phyloP scores from a whole-genome alignment of 2,113 vertebrate genomes.

The Nycticebus coucang region DNA sequence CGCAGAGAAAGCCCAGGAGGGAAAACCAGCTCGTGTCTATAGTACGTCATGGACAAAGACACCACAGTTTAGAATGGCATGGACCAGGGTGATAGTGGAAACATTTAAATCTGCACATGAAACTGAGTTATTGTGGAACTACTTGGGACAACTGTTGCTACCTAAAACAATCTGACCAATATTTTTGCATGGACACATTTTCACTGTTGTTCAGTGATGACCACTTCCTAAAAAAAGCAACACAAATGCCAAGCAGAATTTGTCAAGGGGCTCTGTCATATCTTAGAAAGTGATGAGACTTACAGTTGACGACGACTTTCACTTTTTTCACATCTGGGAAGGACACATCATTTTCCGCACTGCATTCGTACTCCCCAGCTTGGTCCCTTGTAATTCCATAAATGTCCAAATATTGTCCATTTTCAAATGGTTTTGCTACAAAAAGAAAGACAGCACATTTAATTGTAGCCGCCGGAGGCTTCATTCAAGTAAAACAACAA shows the following conservation, averaged over 20 bases:
- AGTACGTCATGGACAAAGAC: background rate
- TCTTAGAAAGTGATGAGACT: constrained; percentile 81
- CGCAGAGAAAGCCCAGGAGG: background rate
- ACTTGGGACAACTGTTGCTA: accelerated
- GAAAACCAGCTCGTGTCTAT: background rate
- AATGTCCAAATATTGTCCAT: constrained; percentile 97
- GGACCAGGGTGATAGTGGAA: accelerated
- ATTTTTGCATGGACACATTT: background rate
- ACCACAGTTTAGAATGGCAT: background rate
- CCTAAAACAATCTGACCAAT: background rate
- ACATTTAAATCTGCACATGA: accelerated
- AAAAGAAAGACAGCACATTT: constrained; percentile 42
- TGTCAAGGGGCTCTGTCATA: background rate
- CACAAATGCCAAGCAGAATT: background rate
- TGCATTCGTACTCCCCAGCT: constrained; percentile 97
- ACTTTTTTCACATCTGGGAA: constrained; percentile 96
- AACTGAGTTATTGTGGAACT: background rate
- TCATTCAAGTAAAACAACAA: constrained; percentile 21
- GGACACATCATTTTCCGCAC: constrained; percentile 95
- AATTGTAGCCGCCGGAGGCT: background rate
- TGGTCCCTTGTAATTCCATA: constrained; percentile 96
- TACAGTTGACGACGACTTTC: constrained; percentile 98
- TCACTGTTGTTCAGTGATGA: background rate
- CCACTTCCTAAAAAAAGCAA: background rate
- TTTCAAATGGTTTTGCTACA: constrained; percentile 95